Conservation (phyloP, 2,888 invertebrate genomes). For the Heliconius hortense region DNA sequence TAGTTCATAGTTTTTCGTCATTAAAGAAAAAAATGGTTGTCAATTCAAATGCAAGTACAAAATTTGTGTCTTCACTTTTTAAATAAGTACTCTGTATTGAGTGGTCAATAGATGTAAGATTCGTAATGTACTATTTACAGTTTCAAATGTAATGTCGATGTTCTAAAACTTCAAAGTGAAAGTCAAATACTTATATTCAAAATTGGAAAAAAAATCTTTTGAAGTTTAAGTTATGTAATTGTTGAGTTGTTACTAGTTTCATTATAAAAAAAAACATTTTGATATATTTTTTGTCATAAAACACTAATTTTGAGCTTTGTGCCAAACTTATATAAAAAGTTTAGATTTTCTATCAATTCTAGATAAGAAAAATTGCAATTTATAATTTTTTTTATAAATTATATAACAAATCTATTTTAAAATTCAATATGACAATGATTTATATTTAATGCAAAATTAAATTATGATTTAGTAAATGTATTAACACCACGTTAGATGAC, state of each 20-base stretch:
- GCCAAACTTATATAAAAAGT: too few relatives aligned
- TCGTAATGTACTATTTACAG: background rate
- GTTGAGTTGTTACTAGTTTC: background rate
- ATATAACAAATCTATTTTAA: background rate
- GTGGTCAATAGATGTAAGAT: conserved; percentile 33
- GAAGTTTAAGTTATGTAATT: background rate
- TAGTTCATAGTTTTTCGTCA: background rate
- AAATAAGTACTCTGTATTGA: conserved; percentile 34
- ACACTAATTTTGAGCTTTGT: too few relatives aligned
- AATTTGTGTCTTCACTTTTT: conserved; percentile 57
- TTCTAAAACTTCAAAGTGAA: background rate
- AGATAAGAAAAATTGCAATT: too few relatives aligned
- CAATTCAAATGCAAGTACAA: conserved; percentile 56
- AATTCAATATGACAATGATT: background rate
- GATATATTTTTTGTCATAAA: too few relatives aligned
- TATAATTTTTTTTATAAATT: background rate
- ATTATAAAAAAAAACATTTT: background rate
- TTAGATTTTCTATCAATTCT: too few relatives aligned
- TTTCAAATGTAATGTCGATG: background rate
- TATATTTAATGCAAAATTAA: conserved; percentile 1
- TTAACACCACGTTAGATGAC: background rate
- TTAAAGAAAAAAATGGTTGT: conserved; percentile 23
- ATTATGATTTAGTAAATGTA: background rate
- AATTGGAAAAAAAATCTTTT: background rate
- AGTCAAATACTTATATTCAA: background rate